Percentiles rank a stretch among this genome's conserved stretches.
Evolutionary conservation across 2,797 vertebrate genomes (phyloP).

Genomic region (Sebastes matsubarae): DNA sequence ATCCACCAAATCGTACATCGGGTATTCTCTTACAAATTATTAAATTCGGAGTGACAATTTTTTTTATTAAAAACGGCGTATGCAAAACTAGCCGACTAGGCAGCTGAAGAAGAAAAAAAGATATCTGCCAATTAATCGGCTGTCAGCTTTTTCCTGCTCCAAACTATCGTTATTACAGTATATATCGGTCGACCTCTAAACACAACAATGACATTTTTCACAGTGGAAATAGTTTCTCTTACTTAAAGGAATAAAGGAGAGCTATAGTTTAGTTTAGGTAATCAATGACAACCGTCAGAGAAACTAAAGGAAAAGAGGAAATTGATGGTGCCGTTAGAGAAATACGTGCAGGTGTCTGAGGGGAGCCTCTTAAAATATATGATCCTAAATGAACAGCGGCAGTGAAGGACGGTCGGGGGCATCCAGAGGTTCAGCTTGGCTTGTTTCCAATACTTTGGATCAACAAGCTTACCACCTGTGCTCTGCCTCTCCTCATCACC

Average conservation of each 20-base stretch:
- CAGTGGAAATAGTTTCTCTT: background rate
- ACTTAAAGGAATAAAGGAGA: background rate
- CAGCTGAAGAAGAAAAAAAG: too few species aligned
- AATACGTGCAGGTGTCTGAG: background rate
- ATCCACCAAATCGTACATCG: too few species aligned
- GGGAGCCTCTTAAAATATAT: background rate
- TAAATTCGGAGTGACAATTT: too few species aligned
- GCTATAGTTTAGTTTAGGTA: background rate
- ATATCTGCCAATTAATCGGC: too few species aligned
- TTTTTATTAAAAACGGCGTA: too few species aligned
- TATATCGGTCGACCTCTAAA: too few species aligned
- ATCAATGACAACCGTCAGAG: background rate
- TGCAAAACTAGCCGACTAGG: too few species aligned
- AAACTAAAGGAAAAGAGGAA: background rate
- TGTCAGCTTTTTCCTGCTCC: too few species aligned
- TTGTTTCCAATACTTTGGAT: constrained; percentile 33
- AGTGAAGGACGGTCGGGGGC: constrained; percentile 18
- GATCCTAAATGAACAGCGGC: background rate
- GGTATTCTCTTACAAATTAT: too few species aligned
- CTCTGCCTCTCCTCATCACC: constrained; percentile 22
- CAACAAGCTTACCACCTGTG: constrained; percentile 68
- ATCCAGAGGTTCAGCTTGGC: constrained; percentile 39
- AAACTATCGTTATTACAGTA: too few species aligned
- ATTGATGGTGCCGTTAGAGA: background rate
- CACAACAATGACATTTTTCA: too few species aligned